Conservation (phyloP, 1,140 invertebrate genomes). For the Dendroctonus valens region DNA sequence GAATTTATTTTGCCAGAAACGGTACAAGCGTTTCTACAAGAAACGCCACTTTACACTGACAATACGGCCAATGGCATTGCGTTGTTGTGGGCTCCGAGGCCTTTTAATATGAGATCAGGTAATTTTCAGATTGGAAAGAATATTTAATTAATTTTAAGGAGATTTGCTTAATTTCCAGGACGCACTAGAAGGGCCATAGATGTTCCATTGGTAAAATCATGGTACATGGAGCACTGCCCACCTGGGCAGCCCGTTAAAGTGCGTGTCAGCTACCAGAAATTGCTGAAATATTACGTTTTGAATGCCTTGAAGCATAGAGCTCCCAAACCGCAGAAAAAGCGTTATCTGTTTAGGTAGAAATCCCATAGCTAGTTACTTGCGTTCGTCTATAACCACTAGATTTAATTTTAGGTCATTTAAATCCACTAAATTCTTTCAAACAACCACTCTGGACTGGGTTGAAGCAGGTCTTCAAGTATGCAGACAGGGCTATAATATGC, state of each 20-base stretch:
- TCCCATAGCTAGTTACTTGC: neutral
- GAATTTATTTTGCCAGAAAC: constrained; percentile 91
- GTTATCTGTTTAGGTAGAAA: constrained; percentile 78
- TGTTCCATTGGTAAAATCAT: constrained; percentile 94
- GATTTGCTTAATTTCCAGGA: constrained; percentile 51
- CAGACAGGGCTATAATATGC: constrained; percentile 99
- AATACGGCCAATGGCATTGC: constrained; percentile 99
- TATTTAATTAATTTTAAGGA: neutral
- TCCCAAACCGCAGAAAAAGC: constrained; percentile 98
- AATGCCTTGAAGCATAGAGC: constrained; percentile 96
- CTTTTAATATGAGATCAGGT: constrained; percentile 93
- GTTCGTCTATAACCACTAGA: neutral
- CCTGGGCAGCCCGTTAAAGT: constrained; percentile 99
- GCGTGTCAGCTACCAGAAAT: constrained; percentile 97
- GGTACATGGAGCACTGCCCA: constrained; percentile 98
- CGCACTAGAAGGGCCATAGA: constrained; percentile 89
- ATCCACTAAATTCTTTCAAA: constrained; percentile 99
- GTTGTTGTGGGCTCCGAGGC: constrained; percentile 96
- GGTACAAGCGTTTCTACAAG: constrained; percentile 89
- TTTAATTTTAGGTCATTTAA: constrained; percentile 83
- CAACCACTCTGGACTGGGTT: constrained; percentile 98
- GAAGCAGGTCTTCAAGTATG: constrained; percentile 98
- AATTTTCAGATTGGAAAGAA: neutral
- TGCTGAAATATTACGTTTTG: constrained; percentile 97
- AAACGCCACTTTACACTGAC: constrained; percentile 95